Percentiles rank a stretch among this genome's conserved stretches.
Evolutionary conservation across 2,888 invertebrate species (phyloP).

Genomic region (Diadromus collaris): DNA sequence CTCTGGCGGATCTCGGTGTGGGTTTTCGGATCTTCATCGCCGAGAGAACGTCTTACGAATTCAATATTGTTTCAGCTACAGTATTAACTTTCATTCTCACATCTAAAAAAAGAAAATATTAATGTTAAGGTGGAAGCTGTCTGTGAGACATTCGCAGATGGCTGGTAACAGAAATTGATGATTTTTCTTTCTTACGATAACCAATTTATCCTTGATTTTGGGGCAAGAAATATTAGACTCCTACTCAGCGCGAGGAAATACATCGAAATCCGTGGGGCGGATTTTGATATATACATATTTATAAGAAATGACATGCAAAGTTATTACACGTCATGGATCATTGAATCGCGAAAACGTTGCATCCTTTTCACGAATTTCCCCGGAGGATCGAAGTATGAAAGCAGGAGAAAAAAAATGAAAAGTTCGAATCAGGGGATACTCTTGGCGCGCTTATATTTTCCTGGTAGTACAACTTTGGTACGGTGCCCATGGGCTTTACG

Average conservation of each 20-base stretch:
- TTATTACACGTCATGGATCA: conserved; percentile 45
- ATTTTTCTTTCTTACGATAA: too few relatives aligned
- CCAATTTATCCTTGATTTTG: too few relatives aligned
- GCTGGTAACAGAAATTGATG: too few relatives aligned
- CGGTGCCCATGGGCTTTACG: conserved; percentile 28
- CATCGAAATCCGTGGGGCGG: too few relatives aligned
- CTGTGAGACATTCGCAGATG: neutral
- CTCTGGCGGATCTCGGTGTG: conserved; percentile 47
- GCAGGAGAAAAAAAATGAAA: conserved; percentile 5
- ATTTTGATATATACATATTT: too few relatives aligned
- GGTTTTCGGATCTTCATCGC: conserved; percentile 31
- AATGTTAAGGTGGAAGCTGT: neutral
- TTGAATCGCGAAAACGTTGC: conserved; percentile 24
- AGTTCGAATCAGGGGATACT: conserved; percentile 10
- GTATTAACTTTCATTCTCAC: conserved; percentile 1
- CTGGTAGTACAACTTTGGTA: conserved; percentile 32
- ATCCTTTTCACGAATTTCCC: conserved; percentile 51
- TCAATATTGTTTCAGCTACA: neutral
- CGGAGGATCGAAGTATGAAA: conserved; percentile 21
- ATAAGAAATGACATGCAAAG: conserved; percentile 32
- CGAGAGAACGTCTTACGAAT: conserved; percentile 2
- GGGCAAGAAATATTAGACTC: too few relatives aligned
- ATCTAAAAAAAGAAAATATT: neutral
- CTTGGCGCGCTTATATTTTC: conserved; percentile 8
- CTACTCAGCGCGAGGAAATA: too few relatives aligned